Evolutionary conservation across 2,113 vertebrate genomes (phyloP).

Genomic region (Urocolius indicus): DNA sequence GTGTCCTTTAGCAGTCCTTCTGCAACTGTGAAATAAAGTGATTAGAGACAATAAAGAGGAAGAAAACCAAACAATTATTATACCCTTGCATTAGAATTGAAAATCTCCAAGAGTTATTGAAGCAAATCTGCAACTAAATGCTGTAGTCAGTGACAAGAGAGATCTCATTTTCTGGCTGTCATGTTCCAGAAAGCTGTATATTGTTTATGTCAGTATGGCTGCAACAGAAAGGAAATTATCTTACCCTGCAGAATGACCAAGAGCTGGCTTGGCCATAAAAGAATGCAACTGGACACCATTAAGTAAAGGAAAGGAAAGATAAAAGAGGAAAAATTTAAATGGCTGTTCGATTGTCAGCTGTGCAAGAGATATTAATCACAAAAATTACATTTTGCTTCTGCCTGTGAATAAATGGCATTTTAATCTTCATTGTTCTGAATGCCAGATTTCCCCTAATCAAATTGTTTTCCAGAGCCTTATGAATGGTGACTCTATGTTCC

Average conservation of each 20-base stretch:
- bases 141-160: constrained; percentile 69
- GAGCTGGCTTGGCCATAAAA: constrained; percentile 11
- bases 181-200: constrained; percentile 62
- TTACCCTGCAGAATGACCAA: constrained; percentile 34
- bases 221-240: constrained; percentile 66
- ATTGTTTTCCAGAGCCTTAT: background rate
- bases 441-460: background rate
- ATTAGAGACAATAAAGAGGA: constrained; percentile 69
- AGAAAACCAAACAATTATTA: constrained; percentile 78
- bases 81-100: constrained; percentile 54
- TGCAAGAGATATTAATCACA: background rate
- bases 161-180: constrained; percentile 78
- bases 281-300: background rate
- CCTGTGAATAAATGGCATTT: constrained; percentile 8
- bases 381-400: background rate
- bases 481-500: background rate
- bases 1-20: constrained; percentile 71
- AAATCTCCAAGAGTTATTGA: constrained; percentile 73
- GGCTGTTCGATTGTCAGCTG: background rate
- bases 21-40: constrained; percentile 67
- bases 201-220: constrained; percentile 22
- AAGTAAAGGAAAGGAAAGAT: background rate
- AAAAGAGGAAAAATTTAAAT: constrained; percentile 27
- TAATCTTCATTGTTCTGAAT: background rate
- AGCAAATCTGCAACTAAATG: constrained; percentile 77